Percentiles rank a stretch among this genome's conserved stretches.
Evolutionary conservation across 2,113 vertebrate genomes (phyloP).

Genomic region (Apteryx owenii): DNA sequence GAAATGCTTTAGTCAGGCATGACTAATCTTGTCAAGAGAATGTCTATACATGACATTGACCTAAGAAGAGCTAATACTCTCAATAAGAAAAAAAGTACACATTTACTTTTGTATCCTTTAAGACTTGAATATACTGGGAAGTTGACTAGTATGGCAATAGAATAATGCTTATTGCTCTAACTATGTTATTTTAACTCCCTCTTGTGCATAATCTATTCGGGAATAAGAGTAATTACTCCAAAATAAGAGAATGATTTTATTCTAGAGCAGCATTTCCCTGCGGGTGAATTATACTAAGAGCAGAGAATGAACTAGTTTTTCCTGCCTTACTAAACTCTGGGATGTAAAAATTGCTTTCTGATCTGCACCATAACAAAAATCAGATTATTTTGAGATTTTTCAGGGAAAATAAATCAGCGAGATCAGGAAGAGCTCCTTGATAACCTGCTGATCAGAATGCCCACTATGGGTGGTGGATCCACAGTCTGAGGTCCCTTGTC

Average conservation of each 20-base stretch:
- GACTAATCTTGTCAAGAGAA: background rate
- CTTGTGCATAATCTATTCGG: slow-evolving; percentile 41
- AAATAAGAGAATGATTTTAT: slow-evolving; percentile 49
- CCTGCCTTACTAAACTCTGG: background rate
- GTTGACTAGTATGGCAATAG: background rate
- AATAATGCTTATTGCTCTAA: slow-evolving; percentile 21
- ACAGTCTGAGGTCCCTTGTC: background rate
- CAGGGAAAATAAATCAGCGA: background rate
- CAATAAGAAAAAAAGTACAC: background rate
- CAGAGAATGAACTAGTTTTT: slow-evolving; percentile 35
- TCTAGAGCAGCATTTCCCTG: slow-evolving; percentile 48
- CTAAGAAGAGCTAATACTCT: background rate
- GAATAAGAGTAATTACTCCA: slow-evolving; percentile 56
- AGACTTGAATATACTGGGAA: background rate
- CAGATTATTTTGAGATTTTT: background rate
- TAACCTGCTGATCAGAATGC: background rate
- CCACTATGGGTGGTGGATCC: background rate
- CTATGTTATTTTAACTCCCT: slow-evolving; percentile 45
- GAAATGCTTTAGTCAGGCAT: background rate
- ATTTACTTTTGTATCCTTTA: background rate
- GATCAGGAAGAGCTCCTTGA: background rate
- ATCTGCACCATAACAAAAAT: background rate
- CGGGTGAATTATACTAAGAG: slow-evolving; percentile 25
- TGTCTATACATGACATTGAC: background rate
- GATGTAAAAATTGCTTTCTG: slow-evolving; percentile 32